Percentiles rank a stretch among this genome's conserved stretches.
Evolutionary conservation across 2,113 vertebrate genomes (phyloP).

Genomic region (Bufo gargarizans): DNA sequence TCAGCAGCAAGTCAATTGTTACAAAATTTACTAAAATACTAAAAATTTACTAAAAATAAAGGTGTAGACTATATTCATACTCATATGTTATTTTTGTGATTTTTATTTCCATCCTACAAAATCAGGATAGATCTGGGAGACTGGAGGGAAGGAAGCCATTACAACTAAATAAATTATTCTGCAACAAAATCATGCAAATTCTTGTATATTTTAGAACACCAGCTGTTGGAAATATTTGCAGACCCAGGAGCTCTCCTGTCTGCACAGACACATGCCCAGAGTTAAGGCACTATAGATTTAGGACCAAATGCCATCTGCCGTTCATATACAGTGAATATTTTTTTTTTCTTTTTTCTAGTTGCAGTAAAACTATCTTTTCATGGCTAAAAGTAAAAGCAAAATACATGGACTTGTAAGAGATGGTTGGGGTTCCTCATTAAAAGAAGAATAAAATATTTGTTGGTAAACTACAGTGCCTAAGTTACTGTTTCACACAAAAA

Average conservation of each 20-base stretch:
- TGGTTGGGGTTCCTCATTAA: too few relatives aligned
- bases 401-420: too few relatives aligned
- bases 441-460: too few relatives aligned
- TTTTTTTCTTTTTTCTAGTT: too few relatives aligned
- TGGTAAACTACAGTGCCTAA: too few relatives aligned
- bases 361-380: not conserved
- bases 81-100: not conserved
- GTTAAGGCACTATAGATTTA: not conserved
- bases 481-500: too few relatives aligned
- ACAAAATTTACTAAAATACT: too few relatives aligned
- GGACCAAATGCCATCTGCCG: not conserved
- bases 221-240: not conserved
- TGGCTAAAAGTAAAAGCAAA: too few relatives aligned
- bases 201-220: not conserved
- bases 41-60: too few relatives aligned
- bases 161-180: not conserved
- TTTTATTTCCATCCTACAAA: not conserved
- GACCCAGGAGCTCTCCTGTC: constrained; percentile 4
- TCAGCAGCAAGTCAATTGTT: too few relatives aligned
- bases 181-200: not conserved
- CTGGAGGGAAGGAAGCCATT: not conserved
- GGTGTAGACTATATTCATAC: too few relatives aligned
- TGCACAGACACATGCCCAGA: not conserved
- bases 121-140: not conserved
- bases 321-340: not conserved